These are phyloP conservation scores for Portunus trituberculatus DNA, from an alignment of 1,140 invertebrate species.

Conservation along the genomic window DNA sequence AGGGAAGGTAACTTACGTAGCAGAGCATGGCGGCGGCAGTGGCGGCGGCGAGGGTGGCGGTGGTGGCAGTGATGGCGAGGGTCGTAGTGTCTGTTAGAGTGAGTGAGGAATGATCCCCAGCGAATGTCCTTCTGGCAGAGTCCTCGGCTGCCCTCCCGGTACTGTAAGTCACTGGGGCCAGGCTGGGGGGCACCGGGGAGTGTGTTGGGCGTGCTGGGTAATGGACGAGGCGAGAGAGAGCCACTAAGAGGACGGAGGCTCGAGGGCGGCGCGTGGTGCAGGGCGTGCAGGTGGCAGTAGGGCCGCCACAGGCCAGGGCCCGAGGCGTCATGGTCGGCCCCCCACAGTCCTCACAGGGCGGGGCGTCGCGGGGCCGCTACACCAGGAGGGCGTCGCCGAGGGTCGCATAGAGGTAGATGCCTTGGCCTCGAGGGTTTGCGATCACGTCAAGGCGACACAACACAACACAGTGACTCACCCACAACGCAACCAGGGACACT, in stretches of 20 bases:
- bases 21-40: slow-evolving; percentile 45
- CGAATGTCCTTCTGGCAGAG: not conserved
- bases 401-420: slow-evolving; percentile 37
- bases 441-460: not conserved
- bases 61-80: not conserved
- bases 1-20: slow-evolving; percentile 37
- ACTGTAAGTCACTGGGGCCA: not conserved
- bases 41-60: not conserved
- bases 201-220: not conserved
- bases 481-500: not conserved
- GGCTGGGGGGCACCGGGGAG: not conserved
- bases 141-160: not conserved
- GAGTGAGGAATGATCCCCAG: not conserved
- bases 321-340: slow-evolving; percentile 41
- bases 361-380: slow-evolving; percentile 31
- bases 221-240: not conserved
- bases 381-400: not conserved
- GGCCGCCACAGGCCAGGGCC: slow-evolving; percentile 26
- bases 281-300: not conserved
- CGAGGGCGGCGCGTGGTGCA: not conserved
- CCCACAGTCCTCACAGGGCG: not conserved
- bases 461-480: not conserved
- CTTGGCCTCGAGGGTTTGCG: not conserved
- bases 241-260: not conserved
- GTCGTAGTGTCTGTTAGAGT: not conserved